Evolutionary conservation across 2,888 invertebrate genomes (phyloP).

Genomic region (Anarsia innoxiella): DNA sequence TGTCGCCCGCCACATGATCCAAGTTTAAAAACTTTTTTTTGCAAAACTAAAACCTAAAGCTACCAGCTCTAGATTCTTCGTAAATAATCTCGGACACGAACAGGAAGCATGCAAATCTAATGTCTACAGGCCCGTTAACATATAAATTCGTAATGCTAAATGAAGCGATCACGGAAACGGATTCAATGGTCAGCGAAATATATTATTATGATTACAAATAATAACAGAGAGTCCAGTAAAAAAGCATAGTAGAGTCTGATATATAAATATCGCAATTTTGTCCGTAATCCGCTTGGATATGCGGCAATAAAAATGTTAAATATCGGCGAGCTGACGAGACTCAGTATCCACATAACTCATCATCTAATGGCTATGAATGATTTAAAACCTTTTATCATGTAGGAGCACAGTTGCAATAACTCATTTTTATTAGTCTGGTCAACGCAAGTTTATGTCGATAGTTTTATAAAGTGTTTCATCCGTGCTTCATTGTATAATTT

Average conservation of each 20-base stretch:
- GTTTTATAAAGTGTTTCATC: slow-evolving; percentile 57
- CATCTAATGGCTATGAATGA: slow-evolving; percentile 72
- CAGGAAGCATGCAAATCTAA: slow-evolving; percentile 68
- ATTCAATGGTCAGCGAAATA: slow-evolving; percentile 67
- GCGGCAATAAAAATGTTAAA: slow-evolving; percentile 70
- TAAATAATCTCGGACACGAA: slow-evolving; percentile 39
- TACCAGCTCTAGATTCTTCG: slow-evolving; percentile 38
- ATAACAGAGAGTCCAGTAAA: slow-evolving; percentile 49
- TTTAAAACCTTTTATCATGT: slow-evolving; percentile 73
- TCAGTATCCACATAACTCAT: slow-evolving; percentile 67
- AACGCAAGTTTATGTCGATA: slow-evolving; percentile 60
- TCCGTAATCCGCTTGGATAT: slow-evolving; percentile 62
- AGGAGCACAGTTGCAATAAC: slow-evolving; percentile 69
- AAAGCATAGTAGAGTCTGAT: slow-evolving; percentile 45
- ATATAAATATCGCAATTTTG: slow-evolving; percentile 56
- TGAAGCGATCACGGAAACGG: slow-evolving; percentile 67
- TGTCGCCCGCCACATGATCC: too few relatives aligned
- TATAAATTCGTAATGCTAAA: slow-evolving; percentile 63
- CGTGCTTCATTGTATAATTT: too few relatives aligned
- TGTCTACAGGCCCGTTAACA: slow-evolving; percentile 56
- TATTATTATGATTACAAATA: slow-evolving; percentile 62
- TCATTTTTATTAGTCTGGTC: slow-evolving; percentile 71
- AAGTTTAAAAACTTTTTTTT: slow-evolving; percentile 51
- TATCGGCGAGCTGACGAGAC: slow-evolving; percentile 65
- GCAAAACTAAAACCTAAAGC: slow-evolving; percentile 51